Base-by-base conservation (phyloP, 2,797 vertebrate species). In the Manis crassicaudata region DNA sequence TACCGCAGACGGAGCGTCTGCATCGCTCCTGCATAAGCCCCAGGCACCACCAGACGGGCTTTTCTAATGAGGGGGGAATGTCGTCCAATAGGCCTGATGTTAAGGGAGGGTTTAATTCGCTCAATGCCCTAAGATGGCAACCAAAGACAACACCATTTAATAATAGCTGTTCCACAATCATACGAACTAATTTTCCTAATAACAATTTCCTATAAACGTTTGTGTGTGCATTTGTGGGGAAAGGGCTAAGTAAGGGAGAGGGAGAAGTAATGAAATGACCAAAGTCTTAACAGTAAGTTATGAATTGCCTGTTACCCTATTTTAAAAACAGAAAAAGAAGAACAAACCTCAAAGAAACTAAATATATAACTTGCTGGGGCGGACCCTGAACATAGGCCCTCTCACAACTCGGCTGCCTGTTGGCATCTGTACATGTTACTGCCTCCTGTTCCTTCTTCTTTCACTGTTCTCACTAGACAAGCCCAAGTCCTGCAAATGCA, bases 381-480 rank as follows among this genome's bases (percentile, higher is more conserved):
- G 12, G 7, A 65, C 32, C 37, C 77, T 79, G 37, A 89, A n/a
- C 46, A 25, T 40, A 14, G 9, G 0, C 8, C 32, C 25, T 23
- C 25, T 75, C 9, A 21, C n/a, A 27, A 16, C 6, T 16, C 21
- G 6, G 0, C 0, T 5, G 11, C 54, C 11, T 43, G 56, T 77
- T 12, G 32, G 58, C 23, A 60, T 12, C 13, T 7, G 54, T 37
- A 3, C 17, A 27, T 0, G 3, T 0, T 25, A 27, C 21, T 12
- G 8, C 46, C 52, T 62, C 23, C 27, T 37, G 16, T 14, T 70
- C 54, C 23, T 60, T n/a, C 65, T 3, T 25, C 60, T 70, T 79
- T 79, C 52, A 52, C 68, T 13, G 2, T 27, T 16, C 27, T 18
- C 9, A 29, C 25, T 16, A 56, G 73, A 79, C 25, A 54, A 80